Evolutionary conservation across 2,797 vertebrate species (phyloP), one percentile per base, ranked within the genome.

Genomic region (Limnodromus scolopaceus): DNA sequence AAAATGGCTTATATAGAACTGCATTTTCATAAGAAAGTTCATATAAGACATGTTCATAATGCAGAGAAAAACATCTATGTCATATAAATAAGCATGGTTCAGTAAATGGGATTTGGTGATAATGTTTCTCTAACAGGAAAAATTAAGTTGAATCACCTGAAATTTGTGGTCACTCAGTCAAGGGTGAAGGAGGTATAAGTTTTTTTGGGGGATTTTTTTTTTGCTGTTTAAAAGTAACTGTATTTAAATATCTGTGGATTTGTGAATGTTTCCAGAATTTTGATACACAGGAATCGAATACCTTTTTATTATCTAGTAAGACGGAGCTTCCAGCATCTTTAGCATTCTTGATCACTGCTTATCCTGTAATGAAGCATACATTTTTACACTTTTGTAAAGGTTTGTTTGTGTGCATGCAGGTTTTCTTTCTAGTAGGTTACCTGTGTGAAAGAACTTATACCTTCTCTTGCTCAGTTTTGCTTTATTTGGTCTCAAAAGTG

Each of bases 1-100:
- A 11, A 24, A 87, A 55, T 20, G 1, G 0, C 7, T 32, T 60
- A 13, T 30, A 2, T 38, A 4, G 18, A 41, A 27, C 34, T 66
- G 16, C 3, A 9, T 68, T 84, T 80, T 45, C 8, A 9, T 49
- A 49, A 46, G 10, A 32, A 78, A 71, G 28, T 69, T 71, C 2
- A 1, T 17, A 15, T n/a, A 12, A 45, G 25, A 48, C 22, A 46
- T 22, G 5, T 17, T 89, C 7, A 13, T n/a, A 41, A 20, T 20
- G 34, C 6, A 49, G 12, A 34, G 22, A 39, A 72, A 39, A 83
- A 4, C 27, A 16, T 38, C 9, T 28, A 0, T 28, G 10, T 57
- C 46, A 7, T 20, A 8, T 17, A 68, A 57, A 39, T 39, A 38
- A 86, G 64, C 12, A 43, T 32, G 41, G 28, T 51, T 68, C 46